These are phyloP conservation scores for Melipona bicolor DNA, from an alignment of 2,888 invertebrate species.

Conservation along the genomic window DNA sequence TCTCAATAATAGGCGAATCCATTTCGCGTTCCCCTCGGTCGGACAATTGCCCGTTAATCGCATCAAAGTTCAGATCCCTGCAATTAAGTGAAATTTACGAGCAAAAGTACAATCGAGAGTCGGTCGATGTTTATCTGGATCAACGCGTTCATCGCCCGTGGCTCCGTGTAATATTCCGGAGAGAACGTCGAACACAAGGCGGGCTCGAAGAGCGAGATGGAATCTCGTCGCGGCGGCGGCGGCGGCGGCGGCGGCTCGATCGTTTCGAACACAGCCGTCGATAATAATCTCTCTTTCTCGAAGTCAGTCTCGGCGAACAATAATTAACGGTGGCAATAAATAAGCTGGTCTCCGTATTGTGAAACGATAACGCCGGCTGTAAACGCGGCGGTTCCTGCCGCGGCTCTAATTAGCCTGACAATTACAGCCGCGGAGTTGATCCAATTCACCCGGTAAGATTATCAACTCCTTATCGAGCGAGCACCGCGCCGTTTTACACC, in stretches of 20 bases:
- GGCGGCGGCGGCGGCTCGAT: conserved; percentile 27
- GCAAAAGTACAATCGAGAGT: conserved; percentile 21
- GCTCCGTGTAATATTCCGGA: conserved; percentile 24
- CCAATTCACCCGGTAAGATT: conserved; percentile 48
- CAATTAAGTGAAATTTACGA: conserved; percentile 26
- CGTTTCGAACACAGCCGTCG: conserved; percentile 39
- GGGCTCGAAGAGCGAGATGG: conserved; percentile 28
- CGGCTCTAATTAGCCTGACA: conserved; percentile 72
- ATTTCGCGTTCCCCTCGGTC: not conserved
- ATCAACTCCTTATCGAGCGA: conserved; percentile 41
- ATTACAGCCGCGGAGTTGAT: conserved; percentile 65
- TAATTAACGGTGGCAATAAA: conserved; percentile 73
- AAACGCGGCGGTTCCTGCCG: conserved; percentile 61
- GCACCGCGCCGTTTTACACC: conserved; percentile 29
- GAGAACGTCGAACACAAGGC: conserved; percentile 24
- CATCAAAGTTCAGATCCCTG: conserved; percentile 1
- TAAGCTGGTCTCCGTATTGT: conserved; percentile 68
- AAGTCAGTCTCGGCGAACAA: conserved; percentile 60
- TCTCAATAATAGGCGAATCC: conserved; percentile 34
- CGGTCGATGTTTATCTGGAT: conserved; percentile 36
- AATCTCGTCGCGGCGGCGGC: conserved; percentile 22
- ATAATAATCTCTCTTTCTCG: conserved; percentile 51
- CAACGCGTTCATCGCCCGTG: not conserved
- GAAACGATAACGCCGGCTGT: conserved; percentile 65
- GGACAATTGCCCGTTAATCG: conserved; percentile 8